Evolutionary conservation across 1,140 invertebrate genomes (phyloP).

Genomic region (Eulimnadia texana): DNA sequence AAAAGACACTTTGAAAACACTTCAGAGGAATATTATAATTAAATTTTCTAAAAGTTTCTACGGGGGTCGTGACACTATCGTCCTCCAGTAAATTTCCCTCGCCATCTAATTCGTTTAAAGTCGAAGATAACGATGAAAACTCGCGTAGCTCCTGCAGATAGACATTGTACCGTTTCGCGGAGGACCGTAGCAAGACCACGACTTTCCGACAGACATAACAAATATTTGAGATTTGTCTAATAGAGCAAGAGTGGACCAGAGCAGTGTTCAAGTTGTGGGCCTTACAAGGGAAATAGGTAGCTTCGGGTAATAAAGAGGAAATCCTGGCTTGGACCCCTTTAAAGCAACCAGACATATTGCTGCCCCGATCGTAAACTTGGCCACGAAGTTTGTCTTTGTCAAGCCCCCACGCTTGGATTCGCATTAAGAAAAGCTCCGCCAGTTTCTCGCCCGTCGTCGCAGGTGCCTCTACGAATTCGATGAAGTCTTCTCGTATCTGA

Average conservation of each 20-base stretch:
- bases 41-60: too few species aligned
- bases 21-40: too few species aligned
- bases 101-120: neutral
- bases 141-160: slow-evolving; percentile 5
- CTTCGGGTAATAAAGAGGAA: neutral
- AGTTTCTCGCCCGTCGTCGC: slow-evolving; percentile 3
- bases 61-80: too few species aligned
- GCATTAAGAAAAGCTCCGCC: slow-evolving; percentile 2
- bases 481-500: slow-evolving; percentile 9
- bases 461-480: neutral
- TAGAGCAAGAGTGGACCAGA: slow-evolving; percentile 8
- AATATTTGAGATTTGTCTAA: slow-evolving; percentile 7
- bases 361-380: neutral
- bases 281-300: neutral
- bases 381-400: neutral
- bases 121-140: neutral
- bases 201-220: slow-evolving; percentile 2
- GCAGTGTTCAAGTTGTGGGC: too few species aligned
- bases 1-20: too few species aligned
- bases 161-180: slow-evolving; percentile 8
- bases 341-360: slow-evolving; percentile 10
- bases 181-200: neutral
- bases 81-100: neutral
- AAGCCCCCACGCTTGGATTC: neutral
- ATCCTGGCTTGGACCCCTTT: slow-evolving; percentile 8